These are phyloP conservation scores for Notamacropus eugenii DNA, from an alignment of 2,797 vertebrate species.

Conservation along the genomic window DNA sequence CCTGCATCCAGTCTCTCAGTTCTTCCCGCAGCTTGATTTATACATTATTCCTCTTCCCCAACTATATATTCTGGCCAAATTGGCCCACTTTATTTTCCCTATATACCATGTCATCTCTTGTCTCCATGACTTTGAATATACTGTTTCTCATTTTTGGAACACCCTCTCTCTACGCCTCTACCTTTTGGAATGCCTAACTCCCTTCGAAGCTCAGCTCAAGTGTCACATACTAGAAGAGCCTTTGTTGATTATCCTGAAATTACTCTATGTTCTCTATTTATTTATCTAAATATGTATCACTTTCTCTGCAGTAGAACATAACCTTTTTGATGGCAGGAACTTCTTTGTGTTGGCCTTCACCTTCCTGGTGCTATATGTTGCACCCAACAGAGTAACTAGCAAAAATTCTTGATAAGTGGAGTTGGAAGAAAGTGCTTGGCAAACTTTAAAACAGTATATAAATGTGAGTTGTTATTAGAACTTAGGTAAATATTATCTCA, in stretches of 20 bases:
- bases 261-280: not conserved
- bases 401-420: not conserved
- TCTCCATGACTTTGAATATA: not conserved
- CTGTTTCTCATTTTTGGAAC: not conserved
- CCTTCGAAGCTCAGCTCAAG: not conserved
- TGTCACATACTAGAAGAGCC: not conserved
- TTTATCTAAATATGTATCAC: not conserved
- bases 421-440: not conserved
- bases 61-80: not conserved
- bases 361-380: not conserved
- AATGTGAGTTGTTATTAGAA: not conserved
- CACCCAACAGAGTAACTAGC: not conserved
- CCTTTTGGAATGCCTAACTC: not conserved
- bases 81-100: not conserved
- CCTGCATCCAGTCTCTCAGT: not conserved
- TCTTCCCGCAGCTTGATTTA: not conserved
- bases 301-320: not conserved
- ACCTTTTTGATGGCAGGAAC: not conserved
- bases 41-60: not conserved
- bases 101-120: not conserved
- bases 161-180: not conserved
- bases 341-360: not conserved
- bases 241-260: not conserved
- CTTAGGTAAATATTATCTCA: slow-evolving; percentile 36
- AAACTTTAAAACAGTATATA: not conserved